These are phyloP conservation scores for Magallana angulata DNA, from an alignment of 1,140 invertebrate genomes.

Conservation along the genomic window DNA sequence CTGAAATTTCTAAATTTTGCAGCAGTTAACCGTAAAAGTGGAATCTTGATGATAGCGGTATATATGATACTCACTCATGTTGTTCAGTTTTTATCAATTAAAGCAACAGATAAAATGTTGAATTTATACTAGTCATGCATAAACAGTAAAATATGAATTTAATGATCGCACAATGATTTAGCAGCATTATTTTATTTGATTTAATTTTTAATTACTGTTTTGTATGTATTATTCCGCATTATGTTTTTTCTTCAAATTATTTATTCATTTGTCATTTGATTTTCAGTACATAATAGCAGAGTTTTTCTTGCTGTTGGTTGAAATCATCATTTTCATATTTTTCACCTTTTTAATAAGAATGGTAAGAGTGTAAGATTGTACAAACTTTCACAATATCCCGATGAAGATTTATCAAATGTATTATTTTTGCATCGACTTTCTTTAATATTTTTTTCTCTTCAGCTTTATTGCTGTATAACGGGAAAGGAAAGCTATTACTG, in stretches of 20 bases:
- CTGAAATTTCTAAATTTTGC: conserved; percentile 8
- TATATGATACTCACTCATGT: neutral
- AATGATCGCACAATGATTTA: too few relatives aligned
- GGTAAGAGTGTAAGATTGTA: neutral
- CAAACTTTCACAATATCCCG: neutral
- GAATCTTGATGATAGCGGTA: neutral
- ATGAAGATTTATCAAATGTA: neutral
- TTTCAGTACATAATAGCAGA: neutral
- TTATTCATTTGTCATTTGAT: neutral
- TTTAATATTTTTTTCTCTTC: neutral
- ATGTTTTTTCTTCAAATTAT: too few relatives aligned
- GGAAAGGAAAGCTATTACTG: neutral
- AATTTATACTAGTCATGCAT: too few relatives aligned
- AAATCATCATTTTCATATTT: conserved; percentile 26
- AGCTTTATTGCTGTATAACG: neutral
- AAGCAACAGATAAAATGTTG: too few relatives aligned
- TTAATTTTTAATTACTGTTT: too few relatives aligned
- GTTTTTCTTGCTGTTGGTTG: conserved; percentile 14
- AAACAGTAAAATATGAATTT: too few relatives aligned
- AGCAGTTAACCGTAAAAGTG: neutral
- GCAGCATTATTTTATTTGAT: too few relatives aligned
- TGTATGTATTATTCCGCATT: too few relatives aligned
- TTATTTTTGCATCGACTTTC: neutral
- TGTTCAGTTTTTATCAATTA: too few relatives aligned
- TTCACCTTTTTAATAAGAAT: conserved; percentile 22